Conservation (phyloP, 2,888 invertebrate species). For the Hetaerina titia region DNA sequence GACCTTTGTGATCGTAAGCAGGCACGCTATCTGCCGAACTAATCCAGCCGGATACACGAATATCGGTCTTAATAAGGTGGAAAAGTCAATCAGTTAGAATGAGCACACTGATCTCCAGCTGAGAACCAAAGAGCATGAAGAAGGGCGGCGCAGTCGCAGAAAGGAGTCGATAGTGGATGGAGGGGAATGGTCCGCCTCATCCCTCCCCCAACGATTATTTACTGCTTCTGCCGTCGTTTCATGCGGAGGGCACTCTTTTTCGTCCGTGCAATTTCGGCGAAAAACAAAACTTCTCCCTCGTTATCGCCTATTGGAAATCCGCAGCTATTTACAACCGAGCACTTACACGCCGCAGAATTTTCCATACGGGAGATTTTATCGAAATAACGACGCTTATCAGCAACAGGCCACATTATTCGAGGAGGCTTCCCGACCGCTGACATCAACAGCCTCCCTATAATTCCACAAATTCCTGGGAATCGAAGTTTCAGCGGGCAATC, state of each 20-base stretch:
- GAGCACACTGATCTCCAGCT: neutral
- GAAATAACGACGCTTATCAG: neutral
- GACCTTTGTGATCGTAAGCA: neutral
- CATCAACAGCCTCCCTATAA: neutral
- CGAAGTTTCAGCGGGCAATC: neutral
- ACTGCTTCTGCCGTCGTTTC: neutral
- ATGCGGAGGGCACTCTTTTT: neutral
- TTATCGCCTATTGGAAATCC: slow-evolving; percentile 17
- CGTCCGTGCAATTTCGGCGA: neutral
- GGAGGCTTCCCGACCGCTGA: neutral
- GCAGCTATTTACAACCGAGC: slow-evolving; percentile 1
- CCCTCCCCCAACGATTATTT: neutral
- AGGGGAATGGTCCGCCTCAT: neutral
- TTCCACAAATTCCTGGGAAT: neutral
- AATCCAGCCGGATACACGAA: neutral
- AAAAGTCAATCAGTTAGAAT: neutral
- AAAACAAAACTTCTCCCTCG: neutral
- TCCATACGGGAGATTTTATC: neutral
- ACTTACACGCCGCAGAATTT: neutral
- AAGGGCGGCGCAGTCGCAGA: neutral
- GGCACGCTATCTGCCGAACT: neutral
- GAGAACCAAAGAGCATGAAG: neutral
- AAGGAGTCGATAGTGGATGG: neutral
- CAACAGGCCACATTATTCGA: slow-evolving; percentile 17
- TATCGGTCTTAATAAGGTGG: neutral